Percentiles rank a stretch among this genome's conserved stretches.
Conservation (phyloP, 2,113 vertebrate species). For the Eptesicus fuscus region DNA sequence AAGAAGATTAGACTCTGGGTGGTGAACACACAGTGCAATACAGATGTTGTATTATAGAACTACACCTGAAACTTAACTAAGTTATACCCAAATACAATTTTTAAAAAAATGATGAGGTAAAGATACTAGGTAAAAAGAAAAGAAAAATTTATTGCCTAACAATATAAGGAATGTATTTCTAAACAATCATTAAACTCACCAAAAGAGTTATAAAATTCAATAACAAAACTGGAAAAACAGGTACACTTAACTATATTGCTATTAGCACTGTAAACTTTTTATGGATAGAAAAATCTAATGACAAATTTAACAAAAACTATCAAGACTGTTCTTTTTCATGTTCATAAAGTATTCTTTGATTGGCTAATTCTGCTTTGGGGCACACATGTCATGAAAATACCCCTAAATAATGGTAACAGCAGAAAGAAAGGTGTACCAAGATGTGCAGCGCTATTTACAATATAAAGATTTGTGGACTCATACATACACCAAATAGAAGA, state of each 20-base stretch:
- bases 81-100: neutral
- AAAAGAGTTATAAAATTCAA: slow-evolving; percentile 23
- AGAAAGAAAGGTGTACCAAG: neutral
- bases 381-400: neutral
- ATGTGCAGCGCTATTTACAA: neutral
- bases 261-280: neutral
- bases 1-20: neutral
- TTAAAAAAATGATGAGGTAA: neutral
- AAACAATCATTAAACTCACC: neutral
- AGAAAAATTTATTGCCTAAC: neutral
- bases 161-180: neutral
- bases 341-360: neutral
- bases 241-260: neutral
- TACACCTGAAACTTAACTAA: neutral
- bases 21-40: neutral
- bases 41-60: neutral
- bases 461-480: neutral
- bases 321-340: neutral
- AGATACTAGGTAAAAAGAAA: neutral
- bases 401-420: neutral
- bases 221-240: neutral
- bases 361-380: neutral
- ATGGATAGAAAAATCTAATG: neutral
- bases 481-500: neutral
- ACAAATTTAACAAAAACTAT: neutral